Evolutionary conservation across 2,797 vertebrate genomes (phyloP).

Genomic region (Meda fulgida): DNA sequence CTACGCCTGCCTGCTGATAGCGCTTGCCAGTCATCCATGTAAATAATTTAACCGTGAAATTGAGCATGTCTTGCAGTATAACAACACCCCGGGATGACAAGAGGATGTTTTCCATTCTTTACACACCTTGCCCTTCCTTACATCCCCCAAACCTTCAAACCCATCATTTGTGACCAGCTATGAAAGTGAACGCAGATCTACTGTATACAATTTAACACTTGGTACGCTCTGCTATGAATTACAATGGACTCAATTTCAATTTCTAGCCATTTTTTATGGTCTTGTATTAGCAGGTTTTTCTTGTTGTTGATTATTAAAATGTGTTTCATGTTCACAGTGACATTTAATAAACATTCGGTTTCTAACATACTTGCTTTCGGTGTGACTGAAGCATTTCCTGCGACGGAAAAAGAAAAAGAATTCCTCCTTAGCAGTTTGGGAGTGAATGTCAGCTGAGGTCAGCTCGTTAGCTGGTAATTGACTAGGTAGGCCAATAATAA

Average conservation of each 20-base stretch:
- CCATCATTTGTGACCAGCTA: constrained; percentile 14
- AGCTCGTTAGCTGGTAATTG: constrained; percentile 52
- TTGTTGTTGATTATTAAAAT: constrained; percentile 38
- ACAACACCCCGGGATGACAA: constrained; percentile 21
- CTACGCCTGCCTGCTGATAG: constrained; percentile 28
- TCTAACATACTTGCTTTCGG: constrained; percentile 47
- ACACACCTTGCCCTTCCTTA: background rate
- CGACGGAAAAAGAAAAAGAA: constrained; percentile 26
- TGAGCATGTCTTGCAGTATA: constrained; percentile 45
- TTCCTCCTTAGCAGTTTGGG: constrained; percentile 32
- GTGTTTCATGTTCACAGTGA: constrained; percentile 58
- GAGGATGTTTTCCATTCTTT: constrained; percentile 17
- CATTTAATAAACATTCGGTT: constrained; percentile 65
- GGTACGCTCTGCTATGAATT: constrained; percentile 9
- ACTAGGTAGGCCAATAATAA: constrained; percentile 31
- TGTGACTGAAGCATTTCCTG: constrained; percentile 34
- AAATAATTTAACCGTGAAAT: constrained; percentile 54
- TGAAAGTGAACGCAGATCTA: constrained; percentile 23
- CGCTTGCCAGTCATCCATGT: constrained; percentile 38
- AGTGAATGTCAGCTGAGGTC: constrained; percentile 41
- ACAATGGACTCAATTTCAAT: constrained; percentile 5
- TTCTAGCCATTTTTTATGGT: constrained; percentile 23
- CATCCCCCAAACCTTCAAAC: constrained; percentile 9
- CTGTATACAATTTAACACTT: constrained; percentile 12
- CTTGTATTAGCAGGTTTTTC: constrained; percentile 27